Conservation (phyloP, 2,113 vertebrate species). For the Nestor notabilis region DNA sequence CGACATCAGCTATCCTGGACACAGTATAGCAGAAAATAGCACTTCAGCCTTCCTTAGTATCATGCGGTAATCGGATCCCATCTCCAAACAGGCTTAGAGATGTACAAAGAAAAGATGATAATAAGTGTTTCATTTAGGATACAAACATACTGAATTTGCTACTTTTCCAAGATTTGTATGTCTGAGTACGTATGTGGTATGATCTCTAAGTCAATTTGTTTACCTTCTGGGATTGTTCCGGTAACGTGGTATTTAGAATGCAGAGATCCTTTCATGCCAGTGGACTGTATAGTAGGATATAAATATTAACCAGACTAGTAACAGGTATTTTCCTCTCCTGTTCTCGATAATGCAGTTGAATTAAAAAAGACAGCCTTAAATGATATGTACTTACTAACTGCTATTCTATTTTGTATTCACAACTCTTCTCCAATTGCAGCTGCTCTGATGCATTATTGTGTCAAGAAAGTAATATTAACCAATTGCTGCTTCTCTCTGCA, state of each 20-base stretch:
- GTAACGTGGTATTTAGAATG: not conserved
- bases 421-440: constrained; percentile 12
- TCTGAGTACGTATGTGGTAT: not conserved
- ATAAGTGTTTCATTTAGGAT: not conserved
- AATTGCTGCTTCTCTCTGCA: not conserved
- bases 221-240: not conserved
- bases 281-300: not conserved
- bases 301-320: not conserved
- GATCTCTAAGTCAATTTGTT: not conserved
- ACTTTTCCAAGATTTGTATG: not conserved
- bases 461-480: constrained; percentile 29
- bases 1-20: not conserved
- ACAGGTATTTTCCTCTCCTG: not conserved
- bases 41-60: not conserved
- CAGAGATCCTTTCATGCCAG: not conserved
- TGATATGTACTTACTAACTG: not conserved
- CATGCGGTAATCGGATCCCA: fast-evolving
- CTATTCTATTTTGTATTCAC: constrained; percentile 42
- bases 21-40: not conserved
- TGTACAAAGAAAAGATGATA: not conserved
- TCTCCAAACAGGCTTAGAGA: not conserved
- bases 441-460: constrained; percentile 2
- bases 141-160: not conserved
- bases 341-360: not conserved
- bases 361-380: constrained; percentile 9